phyloP scores from a whole-genome alignment of 2,888 invertebrate genomes.

The Dryobotodes eremita region DNA sequence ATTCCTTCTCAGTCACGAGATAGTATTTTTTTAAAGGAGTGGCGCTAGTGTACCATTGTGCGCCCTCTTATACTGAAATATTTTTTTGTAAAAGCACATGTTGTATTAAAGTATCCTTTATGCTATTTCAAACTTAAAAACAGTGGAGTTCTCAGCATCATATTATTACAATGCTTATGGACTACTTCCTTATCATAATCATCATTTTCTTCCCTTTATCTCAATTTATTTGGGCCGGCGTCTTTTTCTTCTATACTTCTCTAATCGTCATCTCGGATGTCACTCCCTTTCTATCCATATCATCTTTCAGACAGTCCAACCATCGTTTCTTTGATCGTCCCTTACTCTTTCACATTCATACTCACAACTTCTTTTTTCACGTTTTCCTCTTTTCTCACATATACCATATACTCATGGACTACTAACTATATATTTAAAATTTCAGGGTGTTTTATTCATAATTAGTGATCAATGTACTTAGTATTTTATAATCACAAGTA shows the following conservation, averaged over 20 bases:
- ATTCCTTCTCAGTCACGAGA: too few species aligned
- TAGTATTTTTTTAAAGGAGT: too few species aligned
- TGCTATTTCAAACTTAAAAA: neutral
- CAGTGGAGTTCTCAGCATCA: neutral
- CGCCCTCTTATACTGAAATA: too few species aligned
- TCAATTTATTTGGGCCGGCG: neutral
- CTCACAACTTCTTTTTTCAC: neutral
- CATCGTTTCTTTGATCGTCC: neutral
- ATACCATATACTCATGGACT: neutral
- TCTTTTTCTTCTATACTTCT: neutral
- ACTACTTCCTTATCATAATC: neutral
- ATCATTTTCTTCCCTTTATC: neutral
- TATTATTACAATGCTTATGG: neutral
- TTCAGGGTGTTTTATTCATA: neutral
- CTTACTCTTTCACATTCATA: neutral
- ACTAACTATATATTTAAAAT: neutral
- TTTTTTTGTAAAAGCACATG: too few species aligned
- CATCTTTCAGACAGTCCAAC: neutral
- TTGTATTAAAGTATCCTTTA: neutral
- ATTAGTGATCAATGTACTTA: constrained; percentile 9
- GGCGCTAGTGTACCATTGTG: too few species aligned
- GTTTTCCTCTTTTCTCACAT: neutral
- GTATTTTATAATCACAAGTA: neutral
- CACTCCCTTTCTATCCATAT: neutral
- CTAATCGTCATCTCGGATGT: neutral